These are phyloP conservation scores for Adoxophyes honmai DNA, from an alignment of 1,140 invertebrate species.

Conservation along the genomic window DNA sequence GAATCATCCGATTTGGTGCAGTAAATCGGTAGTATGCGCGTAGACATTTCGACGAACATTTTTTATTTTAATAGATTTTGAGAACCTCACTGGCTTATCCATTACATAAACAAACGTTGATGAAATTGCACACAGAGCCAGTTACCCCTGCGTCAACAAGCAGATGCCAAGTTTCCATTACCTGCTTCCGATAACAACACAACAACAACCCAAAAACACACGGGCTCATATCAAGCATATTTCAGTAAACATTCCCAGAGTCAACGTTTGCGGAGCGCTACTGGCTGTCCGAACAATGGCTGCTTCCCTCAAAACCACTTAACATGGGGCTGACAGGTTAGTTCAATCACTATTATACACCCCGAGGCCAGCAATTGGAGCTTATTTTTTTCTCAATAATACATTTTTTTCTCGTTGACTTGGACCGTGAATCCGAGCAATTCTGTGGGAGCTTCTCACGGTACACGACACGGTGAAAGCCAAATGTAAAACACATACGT, in stretches of 20 bases:
- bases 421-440: slow-evolving; percentile 38
- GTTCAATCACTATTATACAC: slow-evolving; percentile 71
- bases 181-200: slow-evolving; percentile 21
- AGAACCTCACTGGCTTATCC: no score
- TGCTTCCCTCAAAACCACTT: slow-evolving; percentile 71
- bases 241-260: slow-evolving; percentile 61
- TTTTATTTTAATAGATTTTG: no score
- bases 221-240: slow-evolving; percentile 47
- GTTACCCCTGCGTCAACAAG: not conserved
- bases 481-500: no score
- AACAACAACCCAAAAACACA: slow-evolving; percentile 57
- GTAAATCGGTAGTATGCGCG: no score
- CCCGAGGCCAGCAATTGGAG: slow-evolving; percentile 61
- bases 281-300: slow-evolving; percentile 64
- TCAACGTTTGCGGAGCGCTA: slow-evolving; percentile 65
- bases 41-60: no score
- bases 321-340: slow-evolving; percentile 76
- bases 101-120: no score
- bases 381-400: slow-evolving; percentile 64
- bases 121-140: no score
- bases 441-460: slow-evolving; percentile 58
- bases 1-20: no score
- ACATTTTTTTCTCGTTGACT: slow-evolving; percentile 47
- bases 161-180: not conserved
- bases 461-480: slow-evolving; percentile 14